Conservation (phyloP, 1,140 invertebrate species). For the Scaptomyza montana region DNA sequence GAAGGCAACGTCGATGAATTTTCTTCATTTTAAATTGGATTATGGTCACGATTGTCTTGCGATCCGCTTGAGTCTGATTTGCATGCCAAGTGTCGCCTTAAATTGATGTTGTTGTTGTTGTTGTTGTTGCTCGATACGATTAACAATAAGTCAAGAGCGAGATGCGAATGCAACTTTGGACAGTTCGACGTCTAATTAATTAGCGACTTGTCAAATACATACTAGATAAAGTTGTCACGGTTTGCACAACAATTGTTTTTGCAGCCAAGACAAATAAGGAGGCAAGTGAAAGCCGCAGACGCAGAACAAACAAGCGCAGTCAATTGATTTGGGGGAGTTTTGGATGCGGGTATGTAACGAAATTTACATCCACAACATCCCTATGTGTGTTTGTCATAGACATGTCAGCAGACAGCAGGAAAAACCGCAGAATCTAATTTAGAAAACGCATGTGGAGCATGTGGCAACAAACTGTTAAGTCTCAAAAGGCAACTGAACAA, state of each 20-base stretch:
- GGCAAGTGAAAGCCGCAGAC: slow-evolving; percentile 41
- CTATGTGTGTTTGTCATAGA: slow-evolving; percentile 4
- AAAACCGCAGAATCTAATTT: slow-evolving; percentile 76
- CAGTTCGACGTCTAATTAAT: slow-evolving; percentile 60
- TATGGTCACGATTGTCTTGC: slow-evolving; percentile 40
- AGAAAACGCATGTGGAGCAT: slow-evolving; percentile 56
- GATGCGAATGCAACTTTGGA: not conserved
- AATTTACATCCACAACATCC: not conserved
- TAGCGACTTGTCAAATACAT: slow-evolving; percentile 47
- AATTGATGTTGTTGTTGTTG: slow-evolving; percentile 3
- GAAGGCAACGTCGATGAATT: slow-evolving; percentile 49
- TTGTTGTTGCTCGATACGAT: slow-evolving; percentile 20
- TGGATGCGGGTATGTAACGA: not conserved
- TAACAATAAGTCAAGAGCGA: slow-evolving; percentile 44
- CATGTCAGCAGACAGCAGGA: slow-evolving; percentile 9
- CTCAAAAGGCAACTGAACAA: slow-evolving; percentile 25
- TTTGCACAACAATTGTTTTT: slow-evolving; percentile 6
- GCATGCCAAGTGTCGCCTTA: slow-evolving; percentile 51
- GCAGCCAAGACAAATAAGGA: slow-evolving; percentile 26
- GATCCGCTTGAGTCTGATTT: slow-evolving; percentile 36
- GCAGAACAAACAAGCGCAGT: slow-evolving; percentile 46
- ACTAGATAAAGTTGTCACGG: slow-evolving; percentile 17
- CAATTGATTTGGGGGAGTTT: slow-evolving; percentile 35
- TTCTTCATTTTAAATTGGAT: slow-evolving; percentile 70
- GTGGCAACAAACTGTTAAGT: slow-evolving; percentile 32